Base-by-base conservation (phyloP, 2,113 vertebrate genomes). In the Bos taurus region DNA sequence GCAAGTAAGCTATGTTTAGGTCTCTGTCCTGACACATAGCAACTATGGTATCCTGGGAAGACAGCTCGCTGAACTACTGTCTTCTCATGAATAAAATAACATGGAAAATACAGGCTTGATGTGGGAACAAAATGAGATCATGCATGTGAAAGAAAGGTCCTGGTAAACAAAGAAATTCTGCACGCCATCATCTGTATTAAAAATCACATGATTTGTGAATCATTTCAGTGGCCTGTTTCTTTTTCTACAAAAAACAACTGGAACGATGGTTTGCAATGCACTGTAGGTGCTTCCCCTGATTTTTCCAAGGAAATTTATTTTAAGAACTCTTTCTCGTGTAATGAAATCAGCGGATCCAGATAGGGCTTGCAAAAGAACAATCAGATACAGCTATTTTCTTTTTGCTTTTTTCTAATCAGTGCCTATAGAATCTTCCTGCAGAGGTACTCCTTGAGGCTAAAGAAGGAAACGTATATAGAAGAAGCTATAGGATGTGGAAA, bases 271-370 rank as follows among this genome's bases (percentile, higher is more conserved):
- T 86, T 91, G 16, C 28, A 94, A 43, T 59, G 92, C 85, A 85
- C 4, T 67, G 52, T 85, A 15, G 36, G 64, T 80, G 10, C 48
- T 92, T 95, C 43, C 71, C 54, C 62, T 96, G 86, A 30, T 54
- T 95, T 97, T 97, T 60, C 67, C 10, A 60, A 91, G 46, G 16
- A 97, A 95, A 93, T 80, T 59, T n/a, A 96, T 91, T 94, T 95
- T 94, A 91, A 96, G 86, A 95, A 95, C 26, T 89, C 23, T 91
- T 57, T 12, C 23, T 96, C 89, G 19, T 94, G 13, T 74, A 62
- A 95, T 52, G 28, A 43, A 90, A 89, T 95, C 88, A 90, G 92
- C 2, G 43, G 87, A 87, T 74, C 59, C 56, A 94, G 71, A 95
- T 90, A 90, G 23, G 82, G 23, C 26, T 62, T 90, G 81, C n/a